Conservation (phyloP, 2,888 invertebrate genomes). For the Acleris holmiana region DNA sequence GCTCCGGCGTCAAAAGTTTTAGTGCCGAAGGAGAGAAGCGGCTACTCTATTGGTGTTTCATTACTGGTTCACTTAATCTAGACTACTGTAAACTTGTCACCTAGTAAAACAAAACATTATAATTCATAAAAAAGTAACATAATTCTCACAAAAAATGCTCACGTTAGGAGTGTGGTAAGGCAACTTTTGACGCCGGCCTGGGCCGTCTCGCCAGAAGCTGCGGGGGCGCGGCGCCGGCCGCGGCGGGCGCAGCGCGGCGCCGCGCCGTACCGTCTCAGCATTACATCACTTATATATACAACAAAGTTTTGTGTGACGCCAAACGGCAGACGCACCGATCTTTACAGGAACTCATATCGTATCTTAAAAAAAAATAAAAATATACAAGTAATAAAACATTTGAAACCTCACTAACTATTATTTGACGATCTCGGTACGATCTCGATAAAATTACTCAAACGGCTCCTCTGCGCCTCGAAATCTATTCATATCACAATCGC, state of each 20-base stretch:
- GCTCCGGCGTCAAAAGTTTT: conserved; percentile 77
- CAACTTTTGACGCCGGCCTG: conserved; percentile 65
- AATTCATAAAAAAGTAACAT: conserved; percentile 81
- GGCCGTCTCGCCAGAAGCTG: conserved; percentile 37
- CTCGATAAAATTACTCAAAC: conserved; percentile 80
- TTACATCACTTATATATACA: conserved; percentile 76
- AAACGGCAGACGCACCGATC: conserved; percentile 66
- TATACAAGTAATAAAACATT: conserved; percentile 84
- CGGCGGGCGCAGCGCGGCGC: conserved; percentile 40
- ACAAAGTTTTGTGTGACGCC: conserved; percentile 71
- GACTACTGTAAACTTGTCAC: conserved; percentile 82
- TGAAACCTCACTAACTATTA: conserved; percentile 84
- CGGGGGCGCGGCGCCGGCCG: conserved; percentile 44
- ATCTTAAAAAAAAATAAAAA: conserved; percentile 80
- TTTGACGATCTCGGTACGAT: conserved; percentile 80
- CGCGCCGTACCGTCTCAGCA: conserved; percentile 46
- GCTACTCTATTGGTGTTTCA: conserved; percentile 84
- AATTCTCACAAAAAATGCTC: conserved; percentile 83
- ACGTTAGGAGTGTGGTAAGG: conserved; percentile 78
- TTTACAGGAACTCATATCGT: conserved; percentile 84
- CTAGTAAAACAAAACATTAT: conserved; percentile 77
- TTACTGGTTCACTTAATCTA: conserved; percentile 84
- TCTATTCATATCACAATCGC: conserved; percentile 84
- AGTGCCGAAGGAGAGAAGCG: conserved; percentile 82
- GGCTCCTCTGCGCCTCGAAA: conserved; percentile 81